Evolutionary conservation across 2,888 invertebrate species (phyloP).

Genomic region (Andricus curvator): DNA sequence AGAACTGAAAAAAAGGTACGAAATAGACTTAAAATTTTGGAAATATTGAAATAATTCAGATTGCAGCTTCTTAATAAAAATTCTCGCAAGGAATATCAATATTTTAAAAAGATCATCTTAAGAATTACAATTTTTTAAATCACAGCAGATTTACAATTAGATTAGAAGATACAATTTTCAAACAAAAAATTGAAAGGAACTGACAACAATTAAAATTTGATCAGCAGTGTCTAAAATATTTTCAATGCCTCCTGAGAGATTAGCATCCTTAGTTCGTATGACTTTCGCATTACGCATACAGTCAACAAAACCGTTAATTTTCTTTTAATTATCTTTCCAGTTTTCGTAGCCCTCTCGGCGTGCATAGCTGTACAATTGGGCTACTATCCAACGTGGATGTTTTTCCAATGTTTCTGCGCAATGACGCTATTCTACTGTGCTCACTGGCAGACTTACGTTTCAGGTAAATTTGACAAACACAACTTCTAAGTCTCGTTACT

Average conservation of each 20-base stretch:
- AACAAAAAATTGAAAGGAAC: not conserved
- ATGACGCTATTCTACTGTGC: conserved; percentile 98
- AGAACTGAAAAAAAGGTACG: no score
- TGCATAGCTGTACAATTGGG: conserved; percentile 97
- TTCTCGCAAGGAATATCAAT: no score
- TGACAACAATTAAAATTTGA: not conserved
- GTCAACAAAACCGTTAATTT: conserved; percentile 5
- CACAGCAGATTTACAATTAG: no score
- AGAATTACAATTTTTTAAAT: no score
- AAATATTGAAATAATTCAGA: no score
- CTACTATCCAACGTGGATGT: conserved; percentile 94
- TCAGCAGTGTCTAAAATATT: not conserved
- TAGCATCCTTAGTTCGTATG: not conserved
- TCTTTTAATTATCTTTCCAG: conserved; percentile 77
- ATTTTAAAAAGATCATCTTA: no score
- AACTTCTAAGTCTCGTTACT: not conserved
- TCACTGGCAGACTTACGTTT: conserved; percentile 99
- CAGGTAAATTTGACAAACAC: conserved; percentile 80
- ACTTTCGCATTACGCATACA: not conserved
- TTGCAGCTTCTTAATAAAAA: no score
- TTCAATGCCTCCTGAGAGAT: not conserved
- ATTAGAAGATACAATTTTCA: not conserved
- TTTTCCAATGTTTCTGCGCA: conserved; percentile 96
- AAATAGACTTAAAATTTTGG: no score
- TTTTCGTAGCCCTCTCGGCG: conserved; percentile 98